Percentiles rank a stretch among this genome's conserved stretches.
phyloP scores from a whole-genome alignment of 2,888 invertebrate genomes.

The Coelinius sp. region DNA sequence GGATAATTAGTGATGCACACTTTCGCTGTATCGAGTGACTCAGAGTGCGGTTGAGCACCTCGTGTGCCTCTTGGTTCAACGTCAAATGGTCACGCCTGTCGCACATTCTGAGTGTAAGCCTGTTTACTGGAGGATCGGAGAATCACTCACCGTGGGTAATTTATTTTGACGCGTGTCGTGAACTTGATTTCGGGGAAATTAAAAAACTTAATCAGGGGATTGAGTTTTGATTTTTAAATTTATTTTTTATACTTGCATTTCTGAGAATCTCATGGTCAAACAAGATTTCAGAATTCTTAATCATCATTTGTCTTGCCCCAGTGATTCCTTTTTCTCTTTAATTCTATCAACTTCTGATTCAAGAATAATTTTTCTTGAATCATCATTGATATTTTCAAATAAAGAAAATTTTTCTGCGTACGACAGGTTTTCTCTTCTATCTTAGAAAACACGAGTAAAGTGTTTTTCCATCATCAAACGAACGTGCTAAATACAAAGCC shows the following conservation, averaged over 20 bases:
- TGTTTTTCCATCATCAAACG: neutral
- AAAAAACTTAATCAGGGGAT: neutral
- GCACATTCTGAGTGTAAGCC: neutral
- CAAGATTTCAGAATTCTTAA: too few species aligned
- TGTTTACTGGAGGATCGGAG: neutral
- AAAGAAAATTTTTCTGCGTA: neutral
- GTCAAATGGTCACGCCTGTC: neutral
- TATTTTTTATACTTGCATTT: neutral
- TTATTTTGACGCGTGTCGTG: neutral
- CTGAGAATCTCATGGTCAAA: neutral
- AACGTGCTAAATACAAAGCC: neutral
- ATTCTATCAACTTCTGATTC: too few species aligned
- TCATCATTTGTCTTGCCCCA: too few species aligned
- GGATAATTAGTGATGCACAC: constrained; percentile 11
- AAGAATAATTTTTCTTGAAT: too few species aligned
- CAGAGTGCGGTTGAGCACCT: neutral
- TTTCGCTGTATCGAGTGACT: neutral
- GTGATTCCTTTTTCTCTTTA: neutral
- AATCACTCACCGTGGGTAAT: neutral
- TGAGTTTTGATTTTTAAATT: neutral
- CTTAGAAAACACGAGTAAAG: neutral
- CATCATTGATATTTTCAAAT: neutral
- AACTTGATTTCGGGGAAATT: neutral
- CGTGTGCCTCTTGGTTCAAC: neutral
- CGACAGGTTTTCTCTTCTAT: neutral